phyloP scores from a whole-genome alignment of 2,113 vertebrate species.

The Oreochromis spilurus region DNA sequence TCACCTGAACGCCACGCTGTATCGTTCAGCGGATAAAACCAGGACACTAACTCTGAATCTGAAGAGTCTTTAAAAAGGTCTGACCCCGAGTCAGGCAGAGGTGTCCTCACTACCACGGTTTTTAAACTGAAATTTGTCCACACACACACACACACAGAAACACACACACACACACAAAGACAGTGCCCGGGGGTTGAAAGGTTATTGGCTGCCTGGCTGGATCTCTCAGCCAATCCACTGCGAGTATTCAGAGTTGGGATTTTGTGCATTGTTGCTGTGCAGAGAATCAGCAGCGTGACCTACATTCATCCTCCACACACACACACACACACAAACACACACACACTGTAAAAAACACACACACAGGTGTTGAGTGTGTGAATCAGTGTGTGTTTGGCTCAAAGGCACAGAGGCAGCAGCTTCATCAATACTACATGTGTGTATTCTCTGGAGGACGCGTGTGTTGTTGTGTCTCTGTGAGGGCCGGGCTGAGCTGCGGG shows the following conservation, averaged over 20 bases:
- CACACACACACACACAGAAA: not conserved
- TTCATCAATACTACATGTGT: not conserved
- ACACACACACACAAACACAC: not conserved
- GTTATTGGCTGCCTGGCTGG: constrained; percentile 70
- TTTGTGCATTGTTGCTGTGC: constrained; percentile 76
- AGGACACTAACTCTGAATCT: not conserved
- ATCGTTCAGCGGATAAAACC: not conserved
- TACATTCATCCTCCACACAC: constrained; percentile 43
- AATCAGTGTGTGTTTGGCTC: not conserved
- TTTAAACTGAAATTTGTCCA: not conserved
- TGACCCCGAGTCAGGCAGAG: not conserved
- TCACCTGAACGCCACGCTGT: not conserved
- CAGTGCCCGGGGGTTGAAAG: constrained; percentile 58
- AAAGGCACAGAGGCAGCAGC: not conserved
- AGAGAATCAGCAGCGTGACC: constrained; percentile 62
- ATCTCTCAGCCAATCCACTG: constrained; percentile 66
- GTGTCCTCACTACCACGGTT: not conserved
- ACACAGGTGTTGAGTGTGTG: not conserved
- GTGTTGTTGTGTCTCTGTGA: not conserved
- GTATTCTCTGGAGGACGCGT: not conserved
- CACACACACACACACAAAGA: not conserved
- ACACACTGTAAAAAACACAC: not conserved
- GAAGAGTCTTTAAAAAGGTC: not conserved
- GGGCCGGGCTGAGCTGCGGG: not conserved
- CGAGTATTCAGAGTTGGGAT: constrained; percentile 64